phyloP scores from a whole-genome alignment of 1,140 invertebrate genomes.

The Pseudachorutes palmiensis region DNA sequence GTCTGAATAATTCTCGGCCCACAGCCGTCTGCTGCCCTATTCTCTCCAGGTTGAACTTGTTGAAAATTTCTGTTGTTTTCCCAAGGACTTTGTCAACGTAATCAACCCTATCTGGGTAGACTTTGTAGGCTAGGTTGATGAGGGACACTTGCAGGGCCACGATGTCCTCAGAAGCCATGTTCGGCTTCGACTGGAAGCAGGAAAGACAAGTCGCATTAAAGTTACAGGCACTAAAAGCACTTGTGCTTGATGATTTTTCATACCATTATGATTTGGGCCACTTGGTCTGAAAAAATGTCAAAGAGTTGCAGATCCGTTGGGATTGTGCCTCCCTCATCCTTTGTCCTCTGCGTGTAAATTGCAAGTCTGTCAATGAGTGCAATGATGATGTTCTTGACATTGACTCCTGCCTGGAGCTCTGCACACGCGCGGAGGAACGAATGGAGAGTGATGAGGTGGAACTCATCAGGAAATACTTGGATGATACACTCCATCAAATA shows the following conservation, averaged over 20 bases:
- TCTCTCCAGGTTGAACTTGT: constrained; percentile 65
- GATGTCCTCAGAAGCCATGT: constrained; percentile 93
- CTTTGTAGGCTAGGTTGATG: constrained; percentile 89
- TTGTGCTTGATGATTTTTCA: constrained; percentile 16
- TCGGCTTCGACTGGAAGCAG: constrained; percentile 64
- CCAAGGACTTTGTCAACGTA: constrained; percentile 93
- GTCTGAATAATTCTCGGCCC: constrained; percentile 80
- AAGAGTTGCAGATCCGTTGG: constrained; percentile 86
- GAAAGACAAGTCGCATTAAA: constrained; percentile 18
- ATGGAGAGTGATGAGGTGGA: constrained; percentile 90
- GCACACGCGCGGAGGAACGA: constrained; percentile 95
- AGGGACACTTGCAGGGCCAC: constrained; percentile 91
- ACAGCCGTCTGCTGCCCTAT: constrained; percentile 72
- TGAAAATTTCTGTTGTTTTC: constrained; percentile 77
- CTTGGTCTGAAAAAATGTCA: constrained; percentile 97
- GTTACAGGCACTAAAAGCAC: neutral
- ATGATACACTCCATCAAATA: constrained; percentile 99
- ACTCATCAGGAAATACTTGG: constrained; percentile 98
- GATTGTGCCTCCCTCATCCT: constrained; percentile 57
- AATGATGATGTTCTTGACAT: constrained; percentile 97
- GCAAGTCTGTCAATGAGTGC: constrained; percentile 88
- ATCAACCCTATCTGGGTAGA: constrained; percentile 87
- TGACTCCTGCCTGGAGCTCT: constrained; percentile 87
- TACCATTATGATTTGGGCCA: constrained; percentile 86
- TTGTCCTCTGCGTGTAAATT: constrained; percentile 64